Percentiles rank a stretch among this genome's conserved stretches.
Evolutionary conservation across 2,113 vertebrate species (phyloP).

Genomic region (Hippocampus abdominalis): DNA sequence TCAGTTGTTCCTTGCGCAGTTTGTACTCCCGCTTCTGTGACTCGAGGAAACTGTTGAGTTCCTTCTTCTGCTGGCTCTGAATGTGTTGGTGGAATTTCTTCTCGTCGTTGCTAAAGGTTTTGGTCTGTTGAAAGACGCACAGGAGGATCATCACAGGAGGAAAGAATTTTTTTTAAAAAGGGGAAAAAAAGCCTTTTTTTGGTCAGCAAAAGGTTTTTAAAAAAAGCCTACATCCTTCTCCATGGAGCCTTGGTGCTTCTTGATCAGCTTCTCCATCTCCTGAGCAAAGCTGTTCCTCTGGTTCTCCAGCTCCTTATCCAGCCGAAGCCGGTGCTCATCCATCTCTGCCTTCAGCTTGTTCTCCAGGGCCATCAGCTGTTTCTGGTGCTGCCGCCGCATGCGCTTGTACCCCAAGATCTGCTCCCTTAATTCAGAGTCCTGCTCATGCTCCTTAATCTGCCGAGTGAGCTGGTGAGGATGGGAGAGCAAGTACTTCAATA

Average conservation of each 20-base stretch:
- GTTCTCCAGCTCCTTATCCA: slow-evolving; percentile 98
- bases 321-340: slow-evolving; percentile 93
- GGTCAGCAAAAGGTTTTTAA: not conserved
- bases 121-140: slow-evolving; percentile 76
- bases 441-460: slow-evolving; percentile 97
- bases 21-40: slow-evolving; percentile 98
- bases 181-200: not conserved
- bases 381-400: slow-evolving; percentile 98
- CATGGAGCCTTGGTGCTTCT: slow-evolving; percentile 94
- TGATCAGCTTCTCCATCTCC: slow-evolving; percentile 97
- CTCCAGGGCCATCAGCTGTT: slow-evolving; percentile 94
- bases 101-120: slow-evolving; percentile 92
- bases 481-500: not conserved
- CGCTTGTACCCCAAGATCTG: slow-evolving; percentile 98
- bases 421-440: slow-evolving; percentile 95
- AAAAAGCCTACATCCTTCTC: slow-evolving; percentile 88
- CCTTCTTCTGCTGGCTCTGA: slow-evolving; percentile 96
- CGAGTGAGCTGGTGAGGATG: slow-evolving; percentile 83
- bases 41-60: slow-evolving; percentile 92
- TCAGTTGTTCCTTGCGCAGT: slow-evolving; percentile 95
- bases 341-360: slow-evolving; percentile 98
- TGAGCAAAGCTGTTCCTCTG: slow-evolving; percentile 93
- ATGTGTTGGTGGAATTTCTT: slow-evolving; percentile 99
- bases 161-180: no score
- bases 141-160: slow-evolving; percentile 24